A percentile compares a stretch with the other conserved stretches of the same genome.
Evolutionary conservation across 2,797 vertebrate genomes (phyloP).

Genomic region (Melanotaenia maccullochi): DNA sequence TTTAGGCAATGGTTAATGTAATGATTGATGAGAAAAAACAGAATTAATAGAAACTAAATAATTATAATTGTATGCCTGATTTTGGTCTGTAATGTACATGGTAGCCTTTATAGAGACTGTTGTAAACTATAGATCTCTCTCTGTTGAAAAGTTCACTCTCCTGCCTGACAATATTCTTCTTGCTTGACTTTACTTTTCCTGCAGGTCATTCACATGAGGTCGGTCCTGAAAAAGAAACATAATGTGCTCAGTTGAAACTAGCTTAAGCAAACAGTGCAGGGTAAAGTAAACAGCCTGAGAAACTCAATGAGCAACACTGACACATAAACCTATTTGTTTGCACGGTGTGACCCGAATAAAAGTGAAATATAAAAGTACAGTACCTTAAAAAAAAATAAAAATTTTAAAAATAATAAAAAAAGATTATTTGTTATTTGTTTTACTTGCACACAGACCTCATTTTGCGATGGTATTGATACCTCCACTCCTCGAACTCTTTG

Average conservation of each 20-base stretch:
- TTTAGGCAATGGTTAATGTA: too few species aligned
- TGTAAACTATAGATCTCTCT: not conserved
- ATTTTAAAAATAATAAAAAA: too few species aligned
- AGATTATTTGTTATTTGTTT: not conserved
- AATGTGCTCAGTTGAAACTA: conserved; percentile 56
- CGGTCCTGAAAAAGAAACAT: conserved; percentile 34
- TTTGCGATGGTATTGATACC: not conserved
- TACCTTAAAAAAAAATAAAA: not conserved
- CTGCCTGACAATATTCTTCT: conserved; percentile 29
- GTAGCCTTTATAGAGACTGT: not conserved
- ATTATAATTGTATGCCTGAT: too few species aligned
- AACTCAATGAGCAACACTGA: conserved; percentile 40
- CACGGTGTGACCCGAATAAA: not conserved
- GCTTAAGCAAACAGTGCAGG: conserved; percentile 61
- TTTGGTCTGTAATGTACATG: not conserved
- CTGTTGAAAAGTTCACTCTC: conserved; percentile 10
- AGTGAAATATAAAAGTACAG: not conserved
- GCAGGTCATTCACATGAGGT: conserved; percentile 39
- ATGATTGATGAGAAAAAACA: too few species aligned
- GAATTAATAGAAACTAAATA: too few species aligned
- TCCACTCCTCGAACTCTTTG: not conserved
- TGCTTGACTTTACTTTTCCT: conserved; percentile 45
- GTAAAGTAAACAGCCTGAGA: conserved; percentile 59
- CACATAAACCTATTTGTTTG: conserved; percentile 15
- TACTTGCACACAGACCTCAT: not conserved